Conservation (phyloP, 2,888 invertebrate species). For the Anthophora plumipes region DNA sequence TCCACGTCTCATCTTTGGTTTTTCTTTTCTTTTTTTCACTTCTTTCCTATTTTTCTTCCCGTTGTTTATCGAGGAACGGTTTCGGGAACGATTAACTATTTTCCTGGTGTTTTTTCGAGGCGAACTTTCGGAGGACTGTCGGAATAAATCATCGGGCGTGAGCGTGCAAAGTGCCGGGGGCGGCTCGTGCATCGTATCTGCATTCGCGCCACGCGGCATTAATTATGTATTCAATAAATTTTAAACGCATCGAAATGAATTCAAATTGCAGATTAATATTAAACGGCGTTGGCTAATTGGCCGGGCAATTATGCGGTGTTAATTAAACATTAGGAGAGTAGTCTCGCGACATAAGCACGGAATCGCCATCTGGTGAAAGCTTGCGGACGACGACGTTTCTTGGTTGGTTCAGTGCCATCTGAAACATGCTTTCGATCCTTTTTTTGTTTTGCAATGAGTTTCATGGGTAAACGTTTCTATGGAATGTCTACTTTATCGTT, state of each 20-base stretch:
- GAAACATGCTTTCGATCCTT: not conserved
- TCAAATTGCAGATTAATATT: constrained; percentile 84
- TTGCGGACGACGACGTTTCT: not conserved
- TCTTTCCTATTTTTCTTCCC: too few relatives aligned
- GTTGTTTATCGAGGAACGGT: not conserved
- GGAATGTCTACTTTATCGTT: constrained; percentile 1
- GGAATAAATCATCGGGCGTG: constrained; percentile 59
- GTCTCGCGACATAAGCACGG: constrained; percentile 52
- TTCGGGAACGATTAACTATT: constrained; percentile 27
- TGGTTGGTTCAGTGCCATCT: constrained; percentile 44
- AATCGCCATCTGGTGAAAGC: constrained; percentile 65
- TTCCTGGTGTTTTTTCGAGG: constrained; percentile 32
- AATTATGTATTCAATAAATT: constrained; percentile 83
- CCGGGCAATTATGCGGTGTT: constrained; percentile 81
- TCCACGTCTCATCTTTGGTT: too few relatives aligned
- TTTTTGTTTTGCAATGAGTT: not conserved
- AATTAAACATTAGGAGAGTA: constrained; percentile 81
- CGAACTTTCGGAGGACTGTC: constrained; percentile 51
- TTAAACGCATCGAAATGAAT: constrained; percentile 83
- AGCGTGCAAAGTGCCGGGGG: constrained; percentile 55
- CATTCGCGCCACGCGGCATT: constrained; percentile 76
- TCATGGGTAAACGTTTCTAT: not conserved
- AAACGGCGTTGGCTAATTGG: constrained; percentile 81
- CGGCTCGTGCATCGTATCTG: constrained; percentile 63
- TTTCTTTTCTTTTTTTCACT: not conserved